Evolutionary conservation across 2,797 vertebrate species (phyloP), one percentile per base, ranked within the genome.

Genomic region (Myotis pilosus): DNA sequence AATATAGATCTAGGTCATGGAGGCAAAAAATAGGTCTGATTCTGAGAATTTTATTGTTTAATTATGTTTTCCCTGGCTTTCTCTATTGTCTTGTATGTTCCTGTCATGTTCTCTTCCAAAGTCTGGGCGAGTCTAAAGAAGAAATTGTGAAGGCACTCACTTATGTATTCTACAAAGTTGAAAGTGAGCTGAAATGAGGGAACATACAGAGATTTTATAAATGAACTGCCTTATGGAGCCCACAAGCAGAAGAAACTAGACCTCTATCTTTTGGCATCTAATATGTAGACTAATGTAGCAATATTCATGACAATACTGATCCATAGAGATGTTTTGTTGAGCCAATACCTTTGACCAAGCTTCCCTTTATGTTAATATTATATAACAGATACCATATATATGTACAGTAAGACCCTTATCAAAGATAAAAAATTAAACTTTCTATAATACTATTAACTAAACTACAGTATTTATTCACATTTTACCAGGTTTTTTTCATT

Each of bases 1-100:
- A 83, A 97, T 44, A 69, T 22, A 89, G 88, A 87, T 87, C 20
- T n/a, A 89, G 86, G 84, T 85, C 17, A 49, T 66, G 25, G 49
- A 92, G 64, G 86, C 51, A 64, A 92, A 93, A 80, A 71, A 47
- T 53, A 12, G 6, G 36, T 69, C 44, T 93, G 49, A 78, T 89
- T 47, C 28, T 76, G 62, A 78, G 41, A 64, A 71, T n/a, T 33
- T 68, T 72, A 44, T 69, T 64, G 53, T 75, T 91, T 83, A 53
- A 25, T 86, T 88, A 68, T 68, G 1, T 80, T 72, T 57, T 44
- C 81, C 25, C 36, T 81, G 44, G 81, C 66, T 84, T 84, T 84
- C 53, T 90, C 47, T 91, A 6, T 66, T 62, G 20, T 86, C 33
- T 47, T 80, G 0, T 72, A 83, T 19, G 36, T 11, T 55, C 33